These are phyloP conservation scores for Micrasema longulum DNA, from an alignment of 1,140 invertebrate genomes.

Conservation along the genomic window DNA sequence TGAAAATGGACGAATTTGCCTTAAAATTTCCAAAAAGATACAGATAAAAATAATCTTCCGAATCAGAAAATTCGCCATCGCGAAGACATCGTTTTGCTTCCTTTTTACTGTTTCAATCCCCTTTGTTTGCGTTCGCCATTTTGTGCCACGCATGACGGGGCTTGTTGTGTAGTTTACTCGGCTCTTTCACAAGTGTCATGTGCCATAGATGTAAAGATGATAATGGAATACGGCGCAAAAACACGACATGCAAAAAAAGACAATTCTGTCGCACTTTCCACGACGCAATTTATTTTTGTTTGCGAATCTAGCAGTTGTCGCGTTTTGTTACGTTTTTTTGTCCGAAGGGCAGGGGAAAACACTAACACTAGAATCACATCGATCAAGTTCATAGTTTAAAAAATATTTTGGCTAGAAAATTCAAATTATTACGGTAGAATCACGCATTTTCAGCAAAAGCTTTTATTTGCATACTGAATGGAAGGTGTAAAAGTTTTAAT, in stretches of 20 bases:
- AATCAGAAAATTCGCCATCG: slow-evolving; percentile 20
- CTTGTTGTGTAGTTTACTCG: slow-evolving; percentile 13
- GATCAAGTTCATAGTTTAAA: no score
- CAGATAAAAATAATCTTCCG: not conserved
- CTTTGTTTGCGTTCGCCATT: slow-evolving; percentile 32
- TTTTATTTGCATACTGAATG: no score
- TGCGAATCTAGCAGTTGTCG: not conserved
- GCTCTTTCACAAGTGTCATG: slow-evolving; percentile 9
- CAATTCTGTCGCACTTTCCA: slow-evolving; percentile 10
- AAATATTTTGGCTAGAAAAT: no score
- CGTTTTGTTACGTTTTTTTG: no score
- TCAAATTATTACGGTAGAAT: no score
- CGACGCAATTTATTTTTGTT: slow-evolving; percentile 41
- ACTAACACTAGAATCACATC: no score
- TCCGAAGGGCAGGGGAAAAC: no score
- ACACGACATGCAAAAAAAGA: slow-evolving; percentile 22
- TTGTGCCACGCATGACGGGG: slow-evolving; percentile 19
- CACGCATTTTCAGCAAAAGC: no score
- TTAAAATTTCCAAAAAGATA: not conserved
- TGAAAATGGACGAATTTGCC: no score
- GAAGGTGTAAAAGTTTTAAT: no score
- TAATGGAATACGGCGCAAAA: slow-evolving; percentile 20
- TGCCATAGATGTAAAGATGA: slow-evolving; percentile 20
- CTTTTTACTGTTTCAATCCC: slow-evolving; percentile 34
- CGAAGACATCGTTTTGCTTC: slow-evolving; percentile 8